phyloP scores from a whole-genome alignment of 2,113 vertebrate genomes.

The Petroica traversi region DNA sequence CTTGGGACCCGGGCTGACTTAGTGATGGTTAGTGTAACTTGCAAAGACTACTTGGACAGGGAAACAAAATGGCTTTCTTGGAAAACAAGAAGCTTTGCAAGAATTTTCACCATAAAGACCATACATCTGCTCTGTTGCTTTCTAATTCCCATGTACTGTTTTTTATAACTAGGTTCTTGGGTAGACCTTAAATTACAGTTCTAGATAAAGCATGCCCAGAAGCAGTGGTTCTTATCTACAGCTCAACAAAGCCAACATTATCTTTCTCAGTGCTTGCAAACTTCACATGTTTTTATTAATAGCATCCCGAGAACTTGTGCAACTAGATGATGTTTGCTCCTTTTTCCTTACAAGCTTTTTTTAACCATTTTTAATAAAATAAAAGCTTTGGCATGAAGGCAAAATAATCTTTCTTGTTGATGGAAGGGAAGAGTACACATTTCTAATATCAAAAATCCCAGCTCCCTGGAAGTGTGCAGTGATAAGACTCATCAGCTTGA shows the following conservation, averaged over 20 bases:
- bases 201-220: not conserved
- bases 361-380: not conserved
- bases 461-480: not conserved
- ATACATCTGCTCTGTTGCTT: not conserved
- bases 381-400: not conserved
- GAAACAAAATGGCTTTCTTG: not conserved
- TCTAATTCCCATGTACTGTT: not conserved
- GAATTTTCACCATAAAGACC: not conserved
- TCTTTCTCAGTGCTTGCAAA: not conserved
- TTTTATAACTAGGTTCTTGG: not conserved
- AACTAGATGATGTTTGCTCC: not conserved
- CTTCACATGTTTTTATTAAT: constrained; percentile 39
- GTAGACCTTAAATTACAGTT: constrained; percentile 4
- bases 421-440: not conserved
- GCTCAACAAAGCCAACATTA: not conserved
- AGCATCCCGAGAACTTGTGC: not conserved
- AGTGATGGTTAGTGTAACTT: not conserved
- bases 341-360: not conserved
- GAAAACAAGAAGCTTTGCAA: not conserved
- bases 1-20: not conserved
- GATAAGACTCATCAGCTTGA: not conserved
- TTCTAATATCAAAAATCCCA: not conserved
- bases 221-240: constrained; percentile 10
- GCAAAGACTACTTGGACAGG: not conserved
- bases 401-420: not conserved